A percentile compares a stretch with the other conserved stretches of the same genome.
Evolutionary conservation across 2,888 invertebrate genomes (phyloP).

Genomic region (Conistra vaccinii): DNA sequence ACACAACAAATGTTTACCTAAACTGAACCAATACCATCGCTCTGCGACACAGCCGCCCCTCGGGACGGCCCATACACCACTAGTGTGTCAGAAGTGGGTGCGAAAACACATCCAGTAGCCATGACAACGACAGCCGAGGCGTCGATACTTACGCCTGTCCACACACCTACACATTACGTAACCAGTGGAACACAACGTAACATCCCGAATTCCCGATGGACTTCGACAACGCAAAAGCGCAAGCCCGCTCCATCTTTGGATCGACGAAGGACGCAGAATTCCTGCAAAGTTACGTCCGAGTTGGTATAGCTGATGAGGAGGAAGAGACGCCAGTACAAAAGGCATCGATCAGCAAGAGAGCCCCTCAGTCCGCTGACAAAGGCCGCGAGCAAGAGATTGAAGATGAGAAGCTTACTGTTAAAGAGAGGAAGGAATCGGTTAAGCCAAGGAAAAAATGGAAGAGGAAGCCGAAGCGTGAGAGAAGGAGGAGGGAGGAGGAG

Average conservation of each 20-base stretch:
- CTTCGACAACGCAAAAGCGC: slow-evolving; percentile 85
- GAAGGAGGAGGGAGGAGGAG: slow-evolving; percentile 91
- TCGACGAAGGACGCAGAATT: slow-evolving; percentile 94
- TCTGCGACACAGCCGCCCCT: slow-evolving; percentile 58
- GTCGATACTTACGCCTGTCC: slow-evolving; percentile 85
- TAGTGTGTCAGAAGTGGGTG: slow-evolving; percentile 79
- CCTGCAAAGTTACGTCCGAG: slow-evolving; percentile 94
- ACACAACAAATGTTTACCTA: not conserved
- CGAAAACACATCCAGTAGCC: slow-evolving; percentile 85
- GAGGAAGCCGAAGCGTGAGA: slow-evolving; percentile 83
- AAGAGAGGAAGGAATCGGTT: slow-evolving; percentile 81
- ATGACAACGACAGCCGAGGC: slow-evolving; percentile 86
- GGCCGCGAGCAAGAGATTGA: slow-evolving; percentile 73
- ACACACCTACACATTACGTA: slow-evolving; percentile 83
- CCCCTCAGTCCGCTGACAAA: slow-evolving; percentile 80
- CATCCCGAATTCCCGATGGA: slow-evolving; percentile 69
- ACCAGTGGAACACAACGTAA: slow-evolving; percentile 59
- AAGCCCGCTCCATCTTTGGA: slow-evolving; percentile 92
- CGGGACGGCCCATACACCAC: slow-evolving; percentile 66
- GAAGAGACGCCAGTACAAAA: slow-evolving; percentile 85
- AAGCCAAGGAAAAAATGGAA: slow-evolving; percentile 82
- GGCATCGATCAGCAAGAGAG: slow-evolving; percentile 86
- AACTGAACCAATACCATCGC: not conserved
- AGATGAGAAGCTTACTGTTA: slow-evolving; percentile 79
- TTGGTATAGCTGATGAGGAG: slow-evolving; percentile 91